These are phyloP conservation scores for Hippasteria phrygiana DNA, from an alignment of 53 echinoderm and acorn worm genomes.

Conservation along the genomic window DNA sequence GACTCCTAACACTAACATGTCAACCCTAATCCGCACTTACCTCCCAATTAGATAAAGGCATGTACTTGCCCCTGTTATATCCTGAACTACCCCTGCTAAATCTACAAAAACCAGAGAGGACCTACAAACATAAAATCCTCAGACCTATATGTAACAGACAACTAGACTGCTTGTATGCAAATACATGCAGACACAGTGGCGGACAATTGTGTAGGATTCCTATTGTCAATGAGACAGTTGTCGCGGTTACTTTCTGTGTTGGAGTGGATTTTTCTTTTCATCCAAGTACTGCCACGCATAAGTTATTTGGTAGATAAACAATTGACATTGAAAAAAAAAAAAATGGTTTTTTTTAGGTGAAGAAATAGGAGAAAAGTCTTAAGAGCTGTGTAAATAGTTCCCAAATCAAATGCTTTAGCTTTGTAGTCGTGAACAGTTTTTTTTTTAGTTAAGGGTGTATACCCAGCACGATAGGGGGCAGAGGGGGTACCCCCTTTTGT, in stretches of 20 bases:
- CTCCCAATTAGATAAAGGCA: constrained; percentile 2
- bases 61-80: neutral
- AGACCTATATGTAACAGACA: neutral
- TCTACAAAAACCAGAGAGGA: neutral
- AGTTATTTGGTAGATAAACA: constrained; percentile 36
- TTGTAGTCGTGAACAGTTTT: too few species aligned
- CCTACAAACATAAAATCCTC: constrained; percentile 20
- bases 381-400: neutral
- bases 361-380: neutral
- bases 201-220: constrained; percentile 10
- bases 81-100: neutral
- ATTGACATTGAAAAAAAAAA: neutral
- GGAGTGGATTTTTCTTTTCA: neutral
- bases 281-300: neutral
- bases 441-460: too few species aligned
- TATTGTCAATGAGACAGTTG: constrained; percentile 26
- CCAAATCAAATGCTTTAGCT: too few species aligned
- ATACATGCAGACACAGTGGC: constrained; percentile 6
- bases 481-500: too few species aligned
- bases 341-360: neutral
- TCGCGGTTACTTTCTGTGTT: constrained; percentile 22
- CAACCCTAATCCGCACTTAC: constrained; percentile 34
- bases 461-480: too few species aligned
- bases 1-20: constrained; percentile 16
- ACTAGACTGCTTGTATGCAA: neutral